Evolutionary conservation across 2,797 vertebrate species (phyloP).

Genomic region (Phalloptychus januarius): DNA sequence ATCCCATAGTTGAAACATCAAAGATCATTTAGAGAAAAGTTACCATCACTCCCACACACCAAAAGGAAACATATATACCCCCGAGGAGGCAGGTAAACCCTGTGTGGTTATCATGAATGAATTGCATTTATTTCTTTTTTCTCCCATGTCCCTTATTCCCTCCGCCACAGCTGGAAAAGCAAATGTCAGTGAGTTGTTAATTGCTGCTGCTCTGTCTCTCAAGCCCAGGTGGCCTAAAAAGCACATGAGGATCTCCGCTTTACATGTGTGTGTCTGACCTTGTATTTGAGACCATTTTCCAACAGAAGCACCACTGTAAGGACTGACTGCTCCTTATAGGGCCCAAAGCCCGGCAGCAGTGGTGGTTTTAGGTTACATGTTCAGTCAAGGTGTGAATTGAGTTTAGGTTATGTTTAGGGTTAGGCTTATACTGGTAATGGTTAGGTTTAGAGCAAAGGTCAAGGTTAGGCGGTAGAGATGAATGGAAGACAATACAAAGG

Average conservation of each 20-base stretch:
- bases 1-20: constrained; percentile 26
- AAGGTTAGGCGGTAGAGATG: too few relatives aligned
- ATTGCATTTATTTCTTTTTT: constrained; percentile 42
- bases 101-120: constrained; percentile 22
- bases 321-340: background rate
- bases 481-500: background rate
- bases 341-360: background rate
- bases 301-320: background rate
- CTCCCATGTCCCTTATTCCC: constrained; percentile 45
- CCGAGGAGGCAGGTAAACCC: background rate
- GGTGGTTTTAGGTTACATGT: background rate
- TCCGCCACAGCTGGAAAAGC: constrained; percentile 54
- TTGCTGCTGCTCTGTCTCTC: constrained; percentile 54
- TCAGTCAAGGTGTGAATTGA: too few relatives aligned
- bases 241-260: constrained; percentile 45
- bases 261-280: constrained; percentile 5
- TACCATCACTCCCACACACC: background rate
- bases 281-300: background rate
- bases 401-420: too few relatives aligned
- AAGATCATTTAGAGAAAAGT: constrained; percentile 41
- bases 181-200: constrained; percentile 73
- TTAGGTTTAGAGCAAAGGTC: too few relatives aligned
- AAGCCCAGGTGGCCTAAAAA: constrained; percentile 48
- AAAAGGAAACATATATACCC: constrained; percentile 11
- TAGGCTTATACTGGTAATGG: too few relatives aligned